Percentiles rank a stretch among this genome's conserved stretches.
Conservation (phyloP, 2,888 invertebrate genomes). For the Odontomyia ornata region DNA sequence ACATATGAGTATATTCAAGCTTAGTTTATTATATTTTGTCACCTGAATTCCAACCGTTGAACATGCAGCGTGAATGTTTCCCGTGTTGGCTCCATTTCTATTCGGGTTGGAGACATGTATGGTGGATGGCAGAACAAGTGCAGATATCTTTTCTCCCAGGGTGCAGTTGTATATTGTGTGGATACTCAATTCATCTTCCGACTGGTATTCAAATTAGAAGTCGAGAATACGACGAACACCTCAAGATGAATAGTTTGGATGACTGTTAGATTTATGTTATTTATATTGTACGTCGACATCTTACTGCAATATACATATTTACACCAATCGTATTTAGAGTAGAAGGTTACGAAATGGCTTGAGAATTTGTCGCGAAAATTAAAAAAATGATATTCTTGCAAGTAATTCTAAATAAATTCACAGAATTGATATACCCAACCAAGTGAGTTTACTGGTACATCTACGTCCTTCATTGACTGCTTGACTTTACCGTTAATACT, state of each 20-base stretch:
- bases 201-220: conserved; percentile 1
- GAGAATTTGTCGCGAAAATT: too few relatives aligned
- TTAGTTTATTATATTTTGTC: background rate
- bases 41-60: background rate
- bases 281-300: background rate
- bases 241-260: background rate
- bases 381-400: too few relatives aligned
- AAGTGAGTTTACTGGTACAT: too few relatives aligned
- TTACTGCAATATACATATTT: background rate
- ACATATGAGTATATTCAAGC: background rate
- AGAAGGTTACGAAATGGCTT: too few relatives aligned
- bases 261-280: background rate
- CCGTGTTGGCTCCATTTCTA: background rate
- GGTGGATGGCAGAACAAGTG: background rate
- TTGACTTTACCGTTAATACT: too few relatives aligned
- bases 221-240: background rate
- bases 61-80: background rate
- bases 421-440: too few relatives aligned
- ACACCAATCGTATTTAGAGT: too few relatives aligned
- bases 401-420: too few relatives aligned
- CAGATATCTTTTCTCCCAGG: background rate
- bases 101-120: background rate
- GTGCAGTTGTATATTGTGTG: background rate
- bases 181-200: background rate
- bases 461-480: too few relatives aligned